These are phyloP conservation scores for Mythimna loreyi DNA, from an alignment of 2,888 invertebrate species.

Conservation along the genomic window DNA sequence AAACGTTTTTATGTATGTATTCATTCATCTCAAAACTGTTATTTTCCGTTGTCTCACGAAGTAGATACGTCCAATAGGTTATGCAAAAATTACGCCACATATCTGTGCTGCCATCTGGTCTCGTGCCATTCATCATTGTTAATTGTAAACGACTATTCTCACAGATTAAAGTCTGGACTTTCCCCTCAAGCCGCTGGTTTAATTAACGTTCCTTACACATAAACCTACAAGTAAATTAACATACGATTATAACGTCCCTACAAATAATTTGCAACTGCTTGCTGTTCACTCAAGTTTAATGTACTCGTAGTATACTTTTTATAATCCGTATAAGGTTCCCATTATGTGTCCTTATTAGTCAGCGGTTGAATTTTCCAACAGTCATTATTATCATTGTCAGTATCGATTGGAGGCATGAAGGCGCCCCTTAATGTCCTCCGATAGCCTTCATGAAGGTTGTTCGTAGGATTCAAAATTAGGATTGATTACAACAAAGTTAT, in stretches of 20 bases:
- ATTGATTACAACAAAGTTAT: conserved; percentile 38
- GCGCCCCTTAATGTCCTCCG: conserved; percentile 38
- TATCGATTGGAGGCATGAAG: conserved; percentile 43
- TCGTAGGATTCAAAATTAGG: conserved; percentile 30
- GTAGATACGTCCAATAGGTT: conserved; percentile 67
- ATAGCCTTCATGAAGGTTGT: conserved; percentile 39
- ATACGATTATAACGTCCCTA: neutral
- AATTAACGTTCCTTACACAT: conserved; percentile 39
- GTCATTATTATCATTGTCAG: conserved; percentile 47
- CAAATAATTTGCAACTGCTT: conserved; percentile 10
- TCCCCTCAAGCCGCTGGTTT: conserved; percentile 64
- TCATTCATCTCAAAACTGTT: conserved; percentile 63
- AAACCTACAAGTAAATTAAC: conserved; percentile 12
- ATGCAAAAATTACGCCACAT: conserved; percentile 81
- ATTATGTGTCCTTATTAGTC: conserved; percentile 37
- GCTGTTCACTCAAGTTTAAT: conserved; percentile 23
- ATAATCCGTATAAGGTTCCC: conserved; percentile 25
- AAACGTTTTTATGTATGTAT: conserved; percentile 59
- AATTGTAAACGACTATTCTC: conserved; percentile 71
- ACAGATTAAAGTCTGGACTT: conserved; percentile 69
- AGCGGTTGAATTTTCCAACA: conserved; percentile 36
- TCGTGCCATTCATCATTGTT: conserved; percentile 72
- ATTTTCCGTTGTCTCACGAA: conserved; percentile 73
- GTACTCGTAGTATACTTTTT: conserved; percentile 11
- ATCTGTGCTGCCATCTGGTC: conserved; percentile 58